A percentile compares a stretch with the other conserved stretches of the same genome.
phyloP scores from a whole-genome alignment of 1,140 invertebrate genomes.

The Rhopalosiphum padi region DNA sequence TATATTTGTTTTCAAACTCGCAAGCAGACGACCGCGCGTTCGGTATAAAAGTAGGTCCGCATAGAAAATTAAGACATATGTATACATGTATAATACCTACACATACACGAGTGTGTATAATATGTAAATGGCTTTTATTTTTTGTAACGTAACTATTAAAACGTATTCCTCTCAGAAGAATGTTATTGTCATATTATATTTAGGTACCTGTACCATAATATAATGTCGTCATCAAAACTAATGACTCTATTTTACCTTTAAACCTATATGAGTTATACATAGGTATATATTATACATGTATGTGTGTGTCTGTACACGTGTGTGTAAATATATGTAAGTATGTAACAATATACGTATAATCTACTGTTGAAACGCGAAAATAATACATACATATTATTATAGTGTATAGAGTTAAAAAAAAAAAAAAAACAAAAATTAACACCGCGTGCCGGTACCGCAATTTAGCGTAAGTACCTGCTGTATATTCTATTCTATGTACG shows the following conservation, averaged over 20 bases:
- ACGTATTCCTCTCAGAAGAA: neutral
- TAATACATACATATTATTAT: neutral
- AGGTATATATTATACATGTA: too few species aligned
- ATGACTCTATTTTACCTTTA: neutral
- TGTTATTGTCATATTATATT: slow-evolving; percentile 10
- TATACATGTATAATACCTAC: neutral
- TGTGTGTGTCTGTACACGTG: too few species aligned
- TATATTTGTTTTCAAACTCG: neutral
- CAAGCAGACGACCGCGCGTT: neutral
- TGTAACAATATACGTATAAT: neutral
- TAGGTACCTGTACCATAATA: neutral
- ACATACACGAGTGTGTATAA: neutral
- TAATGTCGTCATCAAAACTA: slow-evolving; percentile 15
- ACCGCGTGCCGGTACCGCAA: too few species aligned
- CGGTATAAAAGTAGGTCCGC: neutral
- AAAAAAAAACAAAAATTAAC: too few species aligned
- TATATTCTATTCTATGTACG: too few species aligned
- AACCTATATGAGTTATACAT: neutral
- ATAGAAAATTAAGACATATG: neutral
- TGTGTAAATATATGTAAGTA: too few species aligned
- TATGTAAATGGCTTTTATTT: slow-evolving; percentile 17
- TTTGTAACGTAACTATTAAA: neutral
- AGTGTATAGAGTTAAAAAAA: too few species aligned
- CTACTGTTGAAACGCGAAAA: neutral
- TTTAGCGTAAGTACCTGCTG: too few species aligned